Percentiles rank a stretch among this genome's conserved stretches.
These are phyloP conservation scores for Andrena flavipes DNA, from an alignment of 2,888 invertebrate genomes.

Conservation along the genomic window DNA sequence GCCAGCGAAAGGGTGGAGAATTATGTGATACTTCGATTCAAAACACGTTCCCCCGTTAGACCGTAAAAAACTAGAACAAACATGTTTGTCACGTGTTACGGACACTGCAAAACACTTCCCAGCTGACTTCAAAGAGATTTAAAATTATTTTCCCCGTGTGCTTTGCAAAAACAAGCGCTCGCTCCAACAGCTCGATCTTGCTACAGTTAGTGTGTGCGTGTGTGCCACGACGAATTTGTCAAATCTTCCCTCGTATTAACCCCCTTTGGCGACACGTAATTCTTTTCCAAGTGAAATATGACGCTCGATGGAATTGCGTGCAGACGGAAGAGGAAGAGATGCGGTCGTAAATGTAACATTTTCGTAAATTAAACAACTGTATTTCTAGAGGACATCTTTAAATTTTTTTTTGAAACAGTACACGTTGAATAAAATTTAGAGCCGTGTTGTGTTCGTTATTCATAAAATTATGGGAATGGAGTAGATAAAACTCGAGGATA, in stretches of 20 bases:
- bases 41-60: slow-evolving; percentile 55
- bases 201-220: neutral
- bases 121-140: slow-evolving; percentile 51
- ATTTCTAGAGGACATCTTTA: neutral
- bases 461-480: neutral
- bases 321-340: neutral
- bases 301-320: neutral
- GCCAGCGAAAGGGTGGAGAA: slow-evolving; percentile 23
- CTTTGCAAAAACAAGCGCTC: slow-evolving; percentile 32
- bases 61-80: slow-evolving; percentile 59
- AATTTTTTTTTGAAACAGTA: too few species aligned
- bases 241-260: neutral
- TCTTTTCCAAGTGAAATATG: neutral
- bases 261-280: neutral
- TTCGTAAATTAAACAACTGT: neutral
- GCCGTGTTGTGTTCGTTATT: neutral
- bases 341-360: neutral
- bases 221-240: neutral
- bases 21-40: slow-evolving; percentile 59
- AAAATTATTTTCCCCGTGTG: slow-evolving; percentile 42
- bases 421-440: too few species aligned
- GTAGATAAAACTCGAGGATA: too few species aligned
- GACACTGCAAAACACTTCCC: slow-evolving; percentile 47
- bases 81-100: slow-evolving; percentile 59
- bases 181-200: neutral